A percentile compares a stretch with the other conserved stretches of the same genome.
These are phyloP conservation scores for Dendronephthya gigantea DNA, from an alignment of 64 coral and sea anemone species.

Conservation along the genomic window DNA sequence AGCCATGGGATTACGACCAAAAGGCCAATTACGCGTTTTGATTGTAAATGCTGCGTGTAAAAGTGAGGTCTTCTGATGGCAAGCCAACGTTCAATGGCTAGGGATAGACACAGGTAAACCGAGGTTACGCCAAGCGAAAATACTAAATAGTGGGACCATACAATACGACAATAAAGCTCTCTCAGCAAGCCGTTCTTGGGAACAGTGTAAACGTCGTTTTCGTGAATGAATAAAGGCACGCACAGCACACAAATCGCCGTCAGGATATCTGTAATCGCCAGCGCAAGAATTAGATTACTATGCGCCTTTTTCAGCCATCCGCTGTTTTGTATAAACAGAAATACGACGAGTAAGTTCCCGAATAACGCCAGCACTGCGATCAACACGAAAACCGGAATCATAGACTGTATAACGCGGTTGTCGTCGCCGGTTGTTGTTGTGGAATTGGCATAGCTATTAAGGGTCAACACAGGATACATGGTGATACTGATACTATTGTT, in stretches of 20 bases:
- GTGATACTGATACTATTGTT: not conserved
- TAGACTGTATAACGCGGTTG: not conserved
- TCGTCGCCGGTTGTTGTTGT: not conserved
- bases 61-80: not conserved
- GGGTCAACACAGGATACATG: not conserved
- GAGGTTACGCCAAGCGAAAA: not conserved
- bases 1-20: not conserved
- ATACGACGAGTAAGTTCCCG: not conserved
- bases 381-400: not conserved
- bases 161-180: not conserved
- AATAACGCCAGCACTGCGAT: not conserved
- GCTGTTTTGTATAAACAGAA: not conserved
- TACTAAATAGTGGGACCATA: not conserved
- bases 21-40: not conserved
- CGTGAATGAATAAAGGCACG: not conserved
- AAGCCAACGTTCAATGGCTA: constrained; percentile 2
- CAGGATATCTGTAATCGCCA: not conserved
- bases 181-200: not conserved
- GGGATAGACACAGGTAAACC: not conserved
- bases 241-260: not conserved
- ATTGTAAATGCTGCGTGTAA: not conserved
- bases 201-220: not conserved
- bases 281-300: not conserved
- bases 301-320: not conserved
- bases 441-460: not conserved